Evolutionary conservation across 53 echinoderm and acorn worm species (phyloP), one percentile per base, ranked within the genome.

Genomic region (Temnopleurus reevesii): DNA sequence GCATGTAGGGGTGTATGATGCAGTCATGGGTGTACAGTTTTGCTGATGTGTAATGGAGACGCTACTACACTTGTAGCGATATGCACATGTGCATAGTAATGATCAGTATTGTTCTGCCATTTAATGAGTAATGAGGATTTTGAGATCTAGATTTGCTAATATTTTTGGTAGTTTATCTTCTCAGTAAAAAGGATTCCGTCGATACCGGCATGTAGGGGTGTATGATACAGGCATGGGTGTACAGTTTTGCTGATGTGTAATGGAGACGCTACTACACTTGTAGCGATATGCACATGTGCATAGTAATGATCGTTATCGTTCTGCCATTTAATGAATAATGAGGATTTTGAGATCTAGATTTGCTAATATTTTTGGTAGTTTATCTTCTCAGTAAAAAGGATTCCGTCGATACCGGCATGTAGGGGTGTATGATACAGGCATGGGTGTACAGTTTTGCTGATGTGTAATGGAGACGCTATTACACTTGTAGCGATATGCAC

Each of bases 401-500:
- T n/a, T n/a, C n/a, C 71, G 21, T 71, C 71, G 41, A 41, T 41
- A 71, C 8, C 7, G 6, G 10, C 71, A 41, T n/a, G 71, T n/a
- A 18, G 12, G 41, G 41, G n/a, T n/a, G n/a, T 71, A 71, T 30
- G 10, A 63, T 71, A 71, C 43, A 23, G 10, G 23, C 5, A 8
- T 6, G 71, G 71, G 71, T 71, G 28, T 71, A 38, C 38, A n/a
- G 71, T 71, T 71, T 41, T 41, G 36, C 2, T 4, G 43, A 71
- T 41, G 15, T 38, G 71, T 38, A 43, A 41, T 38, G 8, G 71
- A 66, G 35, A 66, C 41, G 36, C 19, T 19, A 5, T 18, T n/a
- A 41, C 43, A 71, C 71, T 71, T 71, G 71, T 71, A 41, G 71
- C 71, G 28, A 41, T 71, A 19, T 71, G 71, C 41, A 71, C 34